These are phyloP conservation scores for Macroglossus sobrinus DNA, from an alignment of 2,113 vertebrate genomes.

Conservation along the genomic window DNA sequence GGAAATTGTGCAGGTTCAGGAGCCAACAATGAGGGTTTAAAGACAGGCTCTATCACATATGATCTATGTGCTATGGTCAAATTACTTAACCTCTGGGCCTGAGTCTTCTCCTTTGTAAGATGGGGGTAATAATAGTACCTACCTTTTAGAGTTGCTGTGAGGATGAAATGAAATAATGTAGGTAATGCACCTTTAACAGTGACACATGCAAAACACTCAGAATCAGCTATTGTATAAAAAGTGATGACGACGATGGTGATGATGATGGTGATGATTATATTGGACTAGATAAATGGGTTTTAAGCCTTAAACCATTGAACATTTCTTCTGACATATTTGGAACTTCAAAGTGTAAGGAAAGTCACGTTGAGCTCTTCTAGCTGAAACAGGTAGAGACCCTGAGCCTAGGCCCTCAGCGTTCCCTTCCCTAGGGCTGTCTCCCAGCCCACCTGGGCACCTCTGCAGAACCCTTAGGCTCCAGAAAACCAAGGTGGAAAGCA, in stretches of 20 bases:
- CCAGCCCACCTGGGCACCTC: not conserved
- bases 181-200: not conserved
- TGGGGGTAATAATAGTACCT: not conserved
- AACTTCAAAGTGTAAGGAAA: not conserved
- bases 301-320: not conserved
- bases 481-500: not conserved
- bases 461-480: not conserved
- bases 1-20: not conserved
- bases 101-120: not conserved
- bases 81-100: not conserved
- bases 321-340: not conserved
- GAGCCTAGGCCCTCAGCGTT: not conserved
- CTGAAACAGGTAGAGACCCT: not conserved
- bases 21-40: not conserved
- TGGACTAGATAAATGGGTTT: not conserved
- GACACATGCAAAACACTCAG: not conserved
- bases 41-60: accelerated
- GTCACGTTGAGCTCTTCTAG: not conserved
- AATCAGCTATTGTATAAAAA: not conserved
- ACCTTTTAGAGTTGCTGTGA: not conserved
- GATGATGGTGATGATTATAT: not conserved
- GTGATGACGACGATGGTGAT: not conserved
- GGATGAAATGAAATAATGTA: not conserved
- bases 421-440: not conserved
- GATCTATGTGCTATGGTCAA: not conserved